Evolutionary conservation across 1,140 invertebrate species (phyloP).

Genomic region (Zaprionus kolodkinae): DNA sequence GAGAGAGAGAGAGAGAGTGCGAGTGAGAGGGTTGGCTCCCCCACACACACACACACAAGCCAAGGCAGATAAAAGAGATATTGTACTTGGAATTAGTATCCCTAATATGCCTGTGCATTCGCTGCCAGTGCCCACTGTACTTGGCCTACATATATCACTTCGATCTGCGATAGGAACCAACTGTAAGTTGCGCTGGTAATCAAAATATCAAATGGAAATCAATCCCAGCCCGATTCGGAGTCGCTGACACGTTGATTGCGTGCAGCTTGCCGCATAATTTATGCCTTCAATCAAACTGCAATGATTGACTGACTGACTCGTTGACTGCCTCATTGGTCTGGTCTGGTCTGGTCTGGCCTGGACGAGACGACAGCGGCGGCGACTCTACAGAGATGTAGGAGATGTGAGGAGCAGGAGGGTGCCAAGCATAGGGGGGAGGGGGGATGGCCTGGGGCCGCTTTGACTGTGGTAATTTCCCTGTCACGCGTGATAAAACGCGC

Average conservation of each 20-base stretch:
- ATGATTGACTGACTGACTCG: slow-evolving; percentile 35
- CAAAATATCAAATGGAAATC: slow-evolving; percentile 57
- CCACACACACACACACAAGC: too few species aligned
- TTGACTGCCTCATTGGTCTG: slow-evolving; percentile 24
- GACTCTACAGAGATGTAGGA: slow-evolving; percentile 9
- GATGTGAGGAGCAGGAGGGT: neutral
- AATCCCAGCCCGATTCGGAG: neutral
- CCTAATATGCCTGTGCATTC: slow-evolving; percentile 27
- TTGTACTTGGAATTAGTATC: slow-evolving; percentile 63
- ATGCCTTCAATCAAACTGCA: slow-evolving; percentile 64
- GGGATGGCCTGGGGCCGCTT: slow-evolving; percentile 27
- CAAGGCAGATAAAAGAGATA: slow-evolving; percentile 45
- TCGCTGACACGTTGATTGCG: slow-evolving; percentile 42
- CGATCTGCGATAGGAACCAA: slow-evolving; percentile 27
- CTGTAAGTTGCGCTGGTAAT: slow-evolving; percentile 36
- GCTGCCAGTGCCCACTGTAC: neutral
- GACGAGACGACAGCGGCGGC: too few species aligned
- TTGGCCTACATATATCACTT: slow-evolving; percentile 45
- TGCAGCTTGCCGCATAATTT: slow-evolving; percentile 59
- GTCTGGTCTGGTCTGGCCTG: neutral
- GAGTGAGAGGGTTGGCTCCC: neutral
- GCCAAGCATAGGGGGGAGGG: too few species aligned
- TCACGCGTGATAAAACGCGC: slow-evolving; percentile 67
- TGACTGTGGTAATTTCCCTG: slow-evolving; percentile 62
- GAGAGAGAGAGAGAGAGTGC: neutral